Percentiles rank a stretch among this genome's conserved stretches.
Evolutionary conservation across 2,113 vertebrate genomes (phyloP).

Genomic region (Lutjanus erythropterus): DNA sequence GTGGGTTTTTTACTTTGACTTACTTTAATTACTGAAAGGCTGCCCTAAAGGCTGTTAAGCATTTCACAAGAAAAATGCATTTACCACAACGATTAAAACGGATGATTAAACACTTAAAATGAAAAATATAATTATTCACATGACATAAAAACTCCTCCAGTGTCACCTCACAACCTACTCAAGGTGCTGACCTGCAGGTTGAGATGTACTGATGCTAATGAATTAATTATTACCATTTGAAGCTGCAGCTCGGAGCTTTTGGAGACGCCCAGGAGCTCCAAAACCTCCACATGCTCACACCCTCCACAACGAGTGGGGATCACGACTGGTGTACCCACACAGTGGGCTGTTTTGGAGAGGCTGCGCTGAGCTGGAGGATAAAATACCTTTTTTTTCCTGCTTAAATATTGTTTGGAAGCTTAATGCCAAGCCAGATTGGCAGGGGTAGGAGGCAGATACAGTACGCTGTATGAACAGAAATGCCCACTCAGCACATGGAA

Average conservation of each 20-base stretch:
- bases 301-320: not conserved
- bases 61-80: not conserved
- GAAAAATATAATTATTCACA: not conserved
- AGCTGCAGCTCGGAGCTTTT: not conserved
- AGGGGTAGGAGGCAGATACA: not conserved
- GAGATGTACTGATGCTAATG: not conserved
- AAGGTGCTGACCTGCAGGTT: constrained; percentile 5
- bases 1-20: not conserved
- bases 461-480: not conserved
- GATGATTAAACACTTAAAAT: constrained; percentile 1
- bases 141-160: not conserved
- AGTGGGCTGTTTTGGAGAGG: constrained; percentile 21
- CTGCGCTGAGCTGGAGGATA: constrained; percentile 22
- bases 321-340: constrained; percentile 47
- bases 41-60: not conserved
- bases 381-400: not conserved
- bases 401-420: constrained; percentile 6
- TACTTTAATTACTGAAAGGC: not conserved
- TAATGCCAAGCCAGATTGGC: constrained; percentile 11
- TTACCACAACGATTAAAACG: not conserved
- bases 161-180: not conserved
- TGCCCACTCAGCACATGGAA: not conserved
- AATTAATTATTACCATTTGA: not conserved
- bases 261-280: not conserved
- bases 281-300: not conserved